A percentile compares a stretch with the other conserved stretches of the same genome.
phyloP scores from a whole-genome alignment of 2,113 vertebrate species.

The Macheiramphus alcinus region DNA sequence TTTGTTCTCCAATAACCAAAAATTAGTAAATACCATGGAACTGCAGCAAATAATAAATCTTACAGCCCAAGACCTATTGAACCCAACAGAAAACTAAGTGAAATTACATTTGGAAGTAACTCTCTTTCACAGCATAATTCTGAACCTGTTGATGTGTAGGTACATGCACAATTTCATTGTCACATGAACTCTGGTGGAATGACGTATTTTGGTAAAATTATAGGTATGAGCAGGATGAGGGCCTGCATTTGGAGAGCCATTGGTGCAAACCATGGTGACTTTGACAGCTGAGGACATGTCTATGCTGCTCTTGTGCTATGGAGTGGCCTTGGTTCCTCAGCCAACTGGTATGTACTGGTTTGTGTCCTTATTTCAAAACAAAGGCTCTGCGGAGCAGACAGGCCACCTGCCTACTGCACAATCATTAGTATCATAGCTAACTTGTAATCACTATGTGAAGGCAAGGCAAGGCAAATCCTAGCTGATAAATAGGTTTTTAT shows the following conservation, averaged over 20 bases:
- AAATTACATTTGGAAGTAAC: not conserved
- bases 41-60: not conserved
- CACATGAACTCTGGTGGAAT: not conserved
- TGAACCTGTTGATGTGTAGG: not conserved
- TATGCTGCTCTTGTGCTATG: not conserved
- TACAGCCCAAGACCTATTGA: not conserved
- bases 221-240: not conserved
- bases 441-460: not conserved
- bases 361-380: not conserved
- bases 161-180: not conserved
- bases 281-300: not conserved
- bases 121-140: not conserved
- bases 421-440: not conserved
- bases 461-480: not conserved
- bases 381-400: not conserved
- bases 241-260: not conserved
- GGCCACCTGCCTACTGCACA: not conserved
- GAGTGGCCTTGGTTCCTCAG: not conserved
- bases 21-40: not conserved
- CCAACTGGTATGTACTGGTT: not conserved
- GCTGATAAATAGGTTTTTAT: not conserved
- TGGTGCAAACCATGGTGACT: not conserved
- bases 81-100: not conserved
- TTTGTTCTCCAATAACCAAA: not conserved
- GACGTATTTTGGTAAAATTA: not conserved